Evolutionary conservation across 2,888 invertebrate genomes (phyloP), one percentile per base, ranked within the genome.

Genomic region (Synanthedon tipuliformis): DNA sequence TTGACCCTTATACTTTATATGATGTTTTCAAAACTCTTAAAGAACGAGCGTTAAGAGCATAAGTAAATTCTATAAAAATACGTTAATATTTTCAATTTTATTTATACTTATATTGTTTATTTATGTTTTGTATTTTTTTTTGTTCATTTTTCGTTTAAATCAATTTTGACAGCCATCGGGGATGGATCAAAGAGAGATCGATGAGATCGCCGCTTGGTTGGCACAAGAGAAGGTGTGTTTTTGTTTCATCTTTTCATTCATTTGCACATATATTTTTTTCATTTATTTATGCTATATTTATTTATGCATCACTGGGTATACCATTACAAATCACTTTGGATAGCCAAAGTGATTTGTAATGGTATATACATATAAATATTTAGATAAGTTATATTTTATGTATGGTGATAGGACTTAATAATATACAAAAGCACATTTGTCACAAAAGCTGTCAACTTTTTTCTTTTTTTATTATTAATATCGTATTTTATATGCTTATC

Each of bases 121-220:
- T 57, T 58, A 16, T 52, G 49, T 54, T 55, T 53, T 54, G 48
- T 53, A 54, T 61, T 54, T 55, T 56, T 60, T 57, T 63, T 53
- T 62, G 53, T 62, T 62, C 61, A 62, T 59, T 64, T 56, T 63
- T 66, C 65, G 56, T 58, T 61, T 63, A 65, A 59, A 61, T 68
- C 68, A 53, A 41, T 58, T 56, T 62, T 68, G 56, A 74, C 83
- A 88, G 88, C 83, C 84, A 51, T 73, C 85, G 59, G 85, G 81
- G 60, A 89, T 90, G 81, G 89, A 92, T 89, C 93, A 95, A 80
- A 91, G 92, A 80, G 96, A 97, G 85, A 94, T 96, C 86, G 95
- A 94, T 88, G 97, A 97, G 88, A 97, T 97, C 90, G 95, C 95
- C 74, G 95, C 95, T 84, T 97, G 97, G 97, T 91, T 97, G 78